Base-by-base conservation (phyloP, 2,888 invertebrate genomes). In the Fabriciana adippe region DNA sequence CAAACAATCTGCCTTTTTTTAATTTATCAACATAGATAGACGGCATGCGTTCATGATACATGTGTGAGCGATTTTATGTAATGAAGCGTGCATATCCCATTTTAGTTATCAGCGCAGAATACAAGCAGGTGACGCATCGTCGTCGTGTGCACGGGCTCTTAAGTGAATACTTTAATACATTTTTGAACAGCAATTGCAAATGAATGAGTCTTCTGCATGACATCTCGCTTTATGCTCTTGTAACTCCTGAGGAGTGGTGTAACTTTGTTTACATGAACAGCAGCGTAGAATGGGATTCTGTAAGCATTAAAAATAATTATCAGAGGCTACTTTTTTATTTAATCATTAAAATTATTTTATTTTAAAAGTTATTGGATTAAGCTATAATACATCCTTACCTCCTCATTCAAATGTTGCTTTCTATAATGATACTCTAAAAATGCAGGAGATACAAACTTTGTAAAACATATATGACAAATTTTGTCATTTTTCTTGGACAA, bases 401-500 rank as follows among this genome's bases (percentile, higher is more conserved):
- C 11, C n/a, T 48, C 26, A 26, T 26, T n/a, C n/a, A 26, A 47
- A 31, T 59, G 59, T 16, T 48, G n/a, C 47, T 59, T 48, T 47
- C 48, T 59, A 47, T 59, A 59, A 48, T 59, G 59, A 59, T 26
- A 59, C 16, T 48, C 48, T n/a, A 59, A 31, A 48, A n/a, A 59
- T 16, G 48, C 48, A 13, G 59, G 48, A 31, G 26, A 48, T 4
- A 48, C 16, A 59, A 59, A 59, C 31, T 48, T 59, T 15, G 47
- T 26, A 48, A 31, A 48, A 48, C 59, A 59, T 48, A 59, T 48
- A 31, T 59, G 59, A 48, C 48, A 59, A n/a, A 48, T 31, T 59
- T 59, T 59, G n/a, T 59, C 59, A 48, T 59, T 48, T 6, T 47
- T 59, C 26, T 59, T 59, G n/a, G n/a, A 48, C 48, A 59, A 48